A percentile compares a stretch with the other conserved stretches of the same genome.
These are phyloP conservation scores for Spilosoma lubricipeda DNA, from an alignment of 2,888 invertebrate genomes.

Conservation along the genomic window DNA sequence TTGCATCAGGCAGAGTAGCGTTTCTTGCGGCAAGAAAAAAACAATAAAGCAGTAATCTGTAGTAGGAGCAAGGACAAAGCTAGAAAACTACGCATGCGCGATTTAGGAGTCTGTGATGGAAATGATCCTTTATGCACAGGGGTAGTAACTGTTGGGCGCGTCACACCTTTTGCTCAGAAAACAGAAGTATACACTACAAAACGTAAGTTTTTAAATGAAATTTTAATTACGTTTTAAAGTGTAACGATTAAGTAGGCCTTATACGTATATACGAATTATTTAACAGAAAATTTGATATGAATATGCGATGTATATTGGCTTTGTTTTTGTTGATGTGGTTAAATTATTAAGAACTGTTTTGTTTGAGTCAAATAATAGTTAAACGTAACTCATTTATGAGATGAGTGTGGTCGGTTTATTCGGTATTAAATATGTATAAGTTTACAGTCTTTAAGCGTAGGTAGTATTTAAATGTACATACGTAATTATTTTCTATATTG, in stretches of 20 bases:
- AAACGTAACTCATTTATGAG: no score
- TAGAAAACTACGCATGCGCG: conserved; percentile 68
- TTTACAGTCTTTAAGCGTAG: not conserved
- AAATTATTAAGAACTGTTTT: not conserved
- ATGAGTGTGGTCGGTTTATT: no score
- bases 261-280: not conserved
- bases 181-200: conserved; percentile 2
- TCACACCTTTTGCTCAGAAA: conserved; percentile 8
- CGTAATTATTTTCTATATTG: not conserved
- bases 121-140: conserved; percentile 71
- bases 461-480: not conserved
- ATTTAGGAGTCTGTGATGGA: conserved; percentile 57
- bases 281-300: not conserved
- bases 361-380: not conserved
- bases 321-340: not conserved
- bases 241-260: not conserved
- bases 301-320: not conserved
- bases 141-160: conserved; percentile 30
- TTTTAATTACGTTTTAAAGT: not conserved
- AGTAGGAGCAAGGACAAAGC: conserved; percentile 41
- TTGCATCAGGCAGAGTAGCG: no score
- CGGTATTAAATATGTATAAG: not conserved
- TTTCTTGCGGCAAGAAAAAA: no score
- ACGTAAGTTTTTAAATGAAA: conserved; percentile 18
- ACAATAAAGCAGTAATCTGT: not conserved